phyloP scores from a whole-genome alignment of 2,888 invertebrate species.

The Lomographa bimaculata region DNA sequence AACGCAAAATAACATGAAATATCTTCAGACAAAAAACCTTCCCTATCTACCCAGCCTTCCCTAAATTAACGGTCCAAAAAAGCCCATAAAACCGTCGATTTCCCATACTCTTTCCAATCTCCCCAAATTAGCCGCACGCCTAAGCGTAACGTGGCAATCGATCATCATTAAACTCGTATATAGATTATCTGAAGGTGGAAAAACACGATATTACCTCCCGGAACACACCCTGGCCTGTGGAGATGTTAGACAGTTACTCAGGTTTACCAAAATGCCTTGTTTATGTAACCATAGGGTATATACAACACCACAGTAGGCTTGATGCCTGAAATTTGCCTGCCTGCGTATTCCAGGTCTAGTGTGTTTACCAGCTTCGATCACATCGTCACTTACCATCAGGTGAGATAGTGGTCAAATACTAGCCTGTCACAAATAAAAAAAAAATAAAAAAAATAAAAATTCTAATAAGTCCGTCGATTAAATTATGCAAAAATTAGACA shows the following conservation, averaged over 20 bases:
- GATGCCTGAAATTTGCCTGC: not conserved
- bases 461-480: too few relatives aligned
- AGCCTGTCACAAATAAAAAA: too few relatives aligned
- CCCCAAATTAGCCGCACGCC: constrained; percentile 11
- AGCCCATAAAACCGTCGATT: constrained; percentile 16
- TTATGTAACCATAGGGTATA: too few relatives aligned
- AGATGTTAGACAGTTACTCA: not conserved
- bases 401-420: too few relatives aligned
- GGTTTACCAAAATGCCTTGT: not conserved
- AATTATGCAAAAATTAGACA: too few relatives aligned
- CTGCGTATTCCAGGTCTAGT: too few relatives aligned
- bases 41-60: not conserved
- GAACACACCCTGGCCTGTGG: constrained; percentile 1
- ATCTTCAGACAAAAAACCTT: too few relatives aligned
- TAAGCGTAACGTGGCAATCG: constrained; percentile 28
- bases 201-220: constrained; percentile 39
- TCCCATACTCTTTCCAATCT: constrained; percentile 17
- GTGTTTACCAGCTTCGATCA: too few relatives aligned
- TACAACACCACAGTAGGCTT: too few relatives aligned
- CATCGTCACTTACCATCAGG: too few relatives aligned
- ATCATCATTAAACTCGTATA: constrained; percentile 42
- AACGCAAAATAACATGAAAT: too few relatives aligned
- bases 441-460: not conserved
- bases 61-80: constrained; percentile 2
- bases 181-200: constrained; percentile 37